phyloP scores from a whole-genome alignment of 2,797 vertebrate species.

The Toxotes lorentzi region DNA sequence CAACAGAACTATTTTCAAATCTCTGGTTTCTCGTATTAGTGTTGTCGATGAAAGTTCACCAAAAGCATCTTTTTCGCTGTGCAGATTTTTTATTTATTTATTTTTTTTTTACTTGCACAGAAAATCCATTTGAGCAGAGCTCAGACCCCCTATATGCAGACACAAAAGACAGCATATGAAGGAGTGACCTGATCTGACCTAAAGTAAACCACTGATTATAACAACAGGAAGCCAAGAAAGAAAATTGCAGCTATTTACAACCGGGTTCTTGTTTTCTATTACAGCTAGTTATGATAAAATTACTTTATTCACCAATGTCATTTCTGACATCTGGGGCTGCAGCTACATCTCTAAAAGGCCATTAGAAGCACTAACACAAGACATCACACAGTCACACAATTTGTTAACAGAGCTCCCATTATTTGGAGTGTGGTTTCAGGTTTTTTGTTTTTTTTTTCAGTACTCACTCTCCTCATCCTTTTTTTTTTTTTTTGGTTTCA shows the following conservation, averaged over 20 bases:
- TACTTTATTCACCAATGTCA: background rate
- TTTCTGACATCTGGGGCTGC: background rate
- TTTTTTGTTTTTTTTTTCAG: background rate
- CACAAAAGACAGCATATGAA: slow-evolving; percentile 18
- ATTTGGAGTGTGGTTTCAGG: background rate
- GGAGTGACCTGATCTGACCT: background rate
- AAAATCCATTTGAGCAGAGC: slow-evolving; percentile 36
- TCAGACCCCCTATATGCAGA: slow-evolving; percentile 7
- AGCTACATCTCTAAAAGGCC: background rate
- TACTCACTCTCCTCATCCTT: background rate
- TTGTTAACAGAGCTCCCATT: background rate
- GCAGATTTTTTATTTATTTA: background rate
- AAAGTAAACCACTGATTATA: slow-evolving; percentile 2
- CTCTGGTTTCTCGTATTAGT: slow-evolving; percentile 26
- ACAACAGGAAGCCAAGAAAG: background rate
- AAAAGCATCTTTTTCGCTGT: slow-evolving; percentile 38
- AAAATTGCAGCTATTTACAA: background rate
- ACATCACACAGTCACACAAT: background rate
- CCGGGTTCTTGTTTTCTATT: background rate
- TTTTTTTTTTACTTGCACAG: slow-evolving; percentile 3
- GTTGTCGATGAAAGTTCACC: slow-evolving; percentile 26
- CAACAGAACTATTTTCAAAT: slow-evolving; percentile 56
- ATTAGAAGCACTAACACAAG: background rate
- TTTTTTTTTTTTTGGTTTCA: background rate
- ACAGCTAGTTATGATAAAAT: background rate